These are phyloP conservation scores for Salpingus planirostris DNA, from an alignment of 2,888 invertebrate species.

Conservation along the genomic window DNA sequence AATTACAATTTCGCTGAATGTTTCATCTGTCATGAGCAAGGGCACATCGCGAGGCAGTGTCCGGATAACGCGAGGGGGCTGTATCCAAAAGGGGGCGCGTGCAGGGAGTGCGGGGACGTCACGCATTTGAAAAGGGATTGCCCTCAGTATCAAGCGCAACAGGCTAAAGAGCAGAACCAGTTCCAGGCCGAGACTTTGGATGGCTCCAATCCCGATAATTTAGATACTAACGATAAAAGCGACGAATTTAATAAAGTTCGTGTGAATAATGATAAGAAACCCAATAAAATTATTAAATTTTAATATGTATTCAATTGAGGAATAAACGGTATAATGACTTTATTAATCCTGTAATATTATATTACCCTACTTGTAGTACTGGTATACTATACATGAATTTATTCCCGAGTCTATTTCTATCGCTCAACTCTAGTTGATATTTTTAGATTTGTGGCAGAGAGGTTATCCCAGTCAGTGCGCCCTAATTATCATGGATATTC, in stretches of 20 bases:
- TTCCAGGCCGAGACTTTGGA: constrained; percentile 27
- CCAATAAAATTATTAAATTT: constrained; percentile 33
- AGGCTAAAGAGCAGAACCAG: constrained; percentile 23
- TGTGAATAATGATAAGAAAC: constrained; percentile 10
- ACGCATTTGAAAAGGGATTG: constrained; percentile 78
- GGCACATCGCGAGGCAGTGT: constrained; percentile 81
- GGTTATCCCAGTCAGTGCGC: too few relatives aligned
- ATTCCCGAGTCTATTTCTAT: too few relatives aligned
- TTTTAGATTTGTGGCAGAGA: too few relatives aligned
- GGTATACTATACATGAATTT: too few relatives aligned
- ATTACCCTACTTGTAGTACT: too few relatives aligned
- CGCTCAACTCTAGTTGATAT: too few relatives aligned
- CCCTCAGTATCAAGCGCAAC: constrained; percentile 45
- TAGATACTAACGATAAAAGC: too few relatives aligned
- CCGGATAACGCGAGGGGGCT: constrained; percentile 76
- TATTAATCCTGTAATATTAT: not conserved
- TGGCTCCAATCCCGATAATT: constrained; percentile 30
- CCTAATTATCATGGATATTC: too few relatives aligned
- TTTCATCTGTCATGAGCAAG: constrained; percentile 80
- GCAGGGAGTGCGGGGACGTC: constrained; percentile 75
- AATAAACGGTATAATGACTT: not conserved
- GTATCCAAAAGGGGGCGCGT: constrained; percentile 78
- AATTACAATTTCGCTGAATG: constrained; percentile 77
- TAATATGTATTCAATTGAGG: constrained; percentile 6
- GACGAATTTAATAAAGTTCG: constrained; percentile 12